Evolutionary conservation across 2,888 invertebrate species (phyloP).

Genomic region (Tetanocera ferruginea): DNA sequence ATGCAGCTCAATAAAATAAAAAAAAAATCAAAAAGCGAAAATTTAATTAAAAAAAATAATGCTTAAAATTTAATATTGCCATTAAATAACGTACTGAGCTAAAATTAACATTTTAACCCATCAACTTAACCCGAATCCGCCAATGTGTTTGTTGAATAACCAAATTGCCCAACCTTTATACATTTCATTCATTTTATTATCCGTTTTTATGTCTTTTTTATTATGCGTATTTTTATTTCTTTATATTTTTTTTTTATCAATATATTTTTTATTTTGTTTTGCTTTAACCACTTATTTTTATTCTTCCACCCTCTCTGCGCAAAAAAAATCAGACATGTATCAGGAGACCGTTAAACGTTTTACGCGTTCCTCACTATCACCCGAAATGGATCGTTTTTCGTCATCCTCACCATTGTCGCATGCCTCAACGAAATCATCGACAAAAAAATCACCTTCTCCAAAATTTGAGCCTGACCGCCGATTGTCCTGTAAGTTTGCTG

Average conservation of each 20-base stretch:
- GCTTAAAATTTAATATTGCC: too few relatives aligned
- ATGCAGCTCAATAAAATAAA: too few relatives aligned
- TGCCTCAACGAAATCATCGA: slow-evolving; percentile 54
- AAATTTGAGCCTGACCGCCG: slow-evolving; percentile 56
- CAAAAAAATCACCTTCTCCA: slow-evolving; percentile 50
- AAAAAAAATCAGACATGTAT: slow-evolving; percentile 58
- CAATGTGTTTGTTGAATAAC: too few relatives aligned
- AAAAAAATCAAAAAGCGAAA: too few relatives aligned
- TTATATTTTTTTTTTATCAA: not conserved
- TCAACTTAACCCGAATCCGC: too few relatives aligned
- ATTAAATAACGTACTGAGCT: too few relatives aligned
- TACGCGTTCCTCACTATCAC: slow-evolving; percentile 65
- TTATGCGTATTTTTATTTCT: not conserved
- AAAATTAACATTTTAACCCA: too few relatives aligned
- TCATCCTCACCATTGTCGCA: slow-evolving; percentile 51
- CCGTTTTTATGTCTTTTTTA: not conserved
- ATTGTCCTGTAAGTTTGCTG: slow-evolving; percentile 61
- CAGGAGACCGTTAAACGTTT: slow-evolving; percentile 66
- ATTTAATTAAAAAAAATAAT: too few relatives aligned
- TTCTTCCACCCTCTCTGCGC: not conserved
- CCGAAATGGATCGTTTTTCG: slow-evolving; percentile 64
- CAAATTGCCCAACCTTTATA: too few relatives aligned
- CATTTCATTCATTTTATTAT: not conserved
- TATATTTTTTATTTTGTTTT: not conserved
- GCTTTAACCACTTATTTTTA: not conserved